A percentile compares a stretch with the other conserved stretches of the same genome.
Evolutionary conservation across 2,797 vertebrate species (phyloP).

Genomic region (Gallinago solitaria): DNA sequence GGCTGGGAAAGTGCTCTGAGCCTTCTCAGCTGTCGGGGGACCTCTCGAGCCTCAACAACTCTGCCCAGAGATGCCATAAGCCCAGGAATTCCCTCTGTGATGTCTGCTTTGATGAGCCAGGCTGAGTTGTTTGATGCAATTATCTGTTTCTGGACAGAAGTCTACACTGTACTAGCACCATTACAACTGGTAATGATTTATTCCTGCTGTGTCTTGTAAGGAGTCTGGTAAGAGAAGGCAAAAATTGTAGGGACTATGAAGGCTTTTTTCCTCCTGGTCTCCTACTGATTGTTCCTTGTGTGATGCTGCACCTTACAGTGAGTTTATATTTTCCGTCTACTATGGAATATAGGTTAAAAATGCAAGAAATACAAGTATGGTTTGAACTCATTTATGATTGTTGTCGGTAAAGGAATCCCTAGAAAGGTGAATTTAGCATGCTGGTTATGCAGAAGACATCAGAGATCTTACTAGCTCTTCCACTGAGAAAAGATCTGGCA

Average conservation of each 20-base stretch:
- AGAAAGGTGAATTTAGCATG: not conserved
- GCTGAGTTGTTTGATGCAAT: not conserved
- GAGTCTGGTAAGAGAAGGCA: not conserved
- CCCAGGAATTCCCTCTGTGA: not conserved
- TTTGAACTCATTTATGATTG: not conserved
- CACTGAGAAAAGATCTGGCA: not conserved
- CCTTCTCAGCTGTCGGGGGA: not conserved
- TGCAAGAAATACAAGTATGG: not conserved
- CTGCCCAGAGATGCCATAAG: not conserved
- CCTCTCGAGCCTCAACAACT: not conserved
- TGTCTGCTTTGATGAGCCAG: not conserved
- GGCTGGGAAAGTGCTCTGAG: not conserved
- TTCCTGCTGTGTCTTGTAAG: not conserved
- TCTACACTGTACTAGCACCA: not conserved
- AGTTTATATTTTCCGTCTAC: not conserved
- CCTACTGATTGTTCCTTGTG: not conserved
- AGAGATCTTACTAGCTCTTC: not conserved
- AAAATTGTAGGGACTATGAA: not conserved
- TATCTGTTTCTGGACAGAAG: not conserved
- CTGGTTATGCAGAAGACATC: not conserved
- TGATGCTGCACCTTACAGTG: not conserved
- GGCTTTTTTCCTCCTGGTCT: not conserved
- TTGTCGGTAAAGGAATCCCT: not conserved
- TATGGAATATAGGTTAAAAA: not conserved
- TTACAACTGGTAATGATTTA: not conserved